A percentile compares a stretch with the other conserved stretches of the same genome.
Conservation (phyloP, 2,888 invertebrate species). For the Orchesella flavescens region DNA sequence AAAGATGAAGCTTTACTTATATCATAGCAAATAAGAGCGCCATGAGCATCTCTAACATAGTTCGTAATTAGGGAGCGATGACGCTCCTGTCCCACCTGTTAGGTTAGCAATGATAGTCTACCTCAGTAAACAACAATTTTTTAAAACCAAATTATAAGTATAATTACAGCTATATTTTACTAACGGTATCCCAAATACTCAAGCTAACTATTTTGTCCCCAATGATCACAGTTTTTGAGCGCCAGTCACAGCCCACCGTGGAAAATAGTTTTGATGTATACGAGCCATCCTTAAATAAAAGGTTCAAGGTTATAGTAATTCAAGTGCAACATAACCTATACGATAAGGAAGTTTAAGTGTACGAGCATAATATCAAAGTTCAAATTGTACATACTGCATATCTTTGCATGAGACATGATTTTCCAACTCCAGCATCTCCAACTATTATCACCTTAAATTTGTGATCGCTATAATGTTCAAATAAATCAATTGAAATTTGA, state of each 20-base stretch:
- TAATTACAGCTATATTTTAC: too few species aligned
- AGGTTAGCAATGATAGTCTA: not conserved
- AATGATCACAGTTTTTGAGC: constrained; percentile 67
- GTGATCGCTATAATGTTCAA: constrained; percentile 63
- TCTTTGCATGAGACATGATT: constrained; percentile 94
- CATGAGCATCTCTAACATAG: constrained; percentile 70
- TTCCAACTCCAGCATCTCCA: constrained; percentile 95
- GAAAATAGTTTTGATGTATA: constrained; percentile 67
- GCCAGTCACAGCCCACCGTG: constrained; percentile 69
- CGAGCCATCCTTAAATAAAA: constrained; percentile 63
- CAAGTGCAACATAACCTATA: too few species aligned
- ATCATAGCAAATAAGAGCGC: constrained; percentile 69
- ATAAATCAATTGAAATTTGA: too few species aligned
- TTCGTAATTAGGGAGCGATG: constrained; percentile 69
- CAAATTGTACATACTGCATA: constrained; percentile 81
- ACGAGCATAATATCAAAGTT: too few species aligned
- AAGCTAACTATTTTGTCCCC: constrained; percentile 69
- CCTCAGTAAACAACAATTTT: constrained; percentile 2
- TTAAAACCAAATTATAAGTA: too few species aligned
- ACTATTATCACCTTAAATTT: constrained; percentile 79
- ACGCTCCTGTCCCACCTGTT: constrained; percentile 68
- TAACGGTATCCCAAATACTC: constrained; percentile 46
- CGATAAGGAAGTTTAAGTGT: too few species aligned
- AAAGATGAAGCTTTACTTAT: constrained; percentile 64
- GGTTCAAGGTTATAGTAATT: not conserved